Evolutionary conservation across 2,797 vertebrate species (phyloP).

Genomic region (Centroberyx gerrardi): DNA sequence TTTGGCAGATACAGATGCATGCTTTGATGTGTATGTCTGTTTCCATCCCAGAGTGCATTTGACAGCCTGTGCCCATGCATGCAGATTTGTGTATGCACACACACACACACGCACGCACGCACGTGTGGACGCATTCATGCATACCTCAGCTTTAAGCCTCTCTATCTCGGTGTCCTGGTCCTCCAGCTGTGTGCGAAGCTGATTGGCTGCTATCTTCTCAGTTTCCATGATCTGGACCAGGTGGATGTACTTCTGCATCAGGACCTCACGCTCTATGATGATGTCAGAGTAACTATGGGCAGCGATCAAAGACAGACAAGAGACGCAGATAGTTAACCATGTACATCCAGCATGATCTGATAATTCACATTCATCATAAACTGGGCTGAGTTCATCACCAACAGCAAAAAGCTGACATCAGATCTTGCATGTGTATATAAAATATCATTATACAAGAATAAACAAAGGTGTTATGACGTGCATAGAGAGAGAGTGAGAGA

Average conservation of each 20-base stretch:
- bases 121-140: constrained; percentile 45
- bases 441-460: not conserved
- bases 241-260: constrained; percentile 99
- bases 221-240: constrained; percentile 98
- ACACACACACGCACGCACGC: not conserved
- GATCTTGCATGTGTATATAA: not conserved
- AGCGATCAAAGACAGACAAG: not conserved
- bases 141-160: constrained; percentile 96
- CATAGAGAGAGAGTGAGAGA: not conserved
- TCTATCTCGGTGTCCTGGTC: constrained; percentile 98
- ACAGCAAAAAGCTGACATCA: not conserved
- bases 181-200: constrained; percentile 96
- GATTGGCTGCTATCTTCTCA: constrained; percentile 96
- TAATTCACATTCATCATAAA: not conserved
- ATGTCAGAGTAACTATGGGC: constrained; percentile 92
- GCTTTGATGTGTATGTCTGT: constrained; percentile 31
- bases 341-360: not conserved
- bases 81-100: constrained; percentile 39
- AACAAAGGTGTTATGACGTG: constrained; percentile 1
- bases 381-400: not conserved
- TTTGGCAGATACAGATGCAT: constrained; percentile 28
- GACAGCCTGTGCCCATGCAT: not conserved
- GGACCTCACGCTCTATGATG: constrained; percentile 94
- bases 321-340: not conserved
- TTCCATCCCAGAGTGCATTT: not conserved